Conservation (phyloP, 1,140 invertebrate species). For the Apis florea region DNA sequence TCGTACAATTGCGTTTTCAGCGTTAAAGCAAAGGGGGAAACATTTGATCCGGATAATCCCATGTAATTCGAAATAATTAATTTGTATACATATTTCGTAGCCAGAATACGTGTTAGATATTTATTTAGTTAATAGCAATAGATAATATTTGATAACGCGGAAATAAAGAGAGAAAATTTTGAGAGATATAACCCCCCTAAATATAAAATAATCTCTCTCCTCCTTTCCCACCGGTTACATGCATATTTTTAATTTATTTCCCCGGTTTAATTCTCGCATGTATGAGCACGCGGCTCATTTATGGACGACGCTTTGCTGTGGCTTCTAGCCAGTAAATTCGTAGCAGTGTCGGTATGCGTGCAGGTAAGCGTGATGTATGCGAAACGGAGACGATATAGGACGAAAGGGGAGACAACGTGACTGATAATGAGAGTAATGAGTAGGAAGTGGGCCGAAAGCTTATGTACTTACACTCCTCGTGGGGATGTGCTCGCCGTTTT, state of each 20-base stretch:
- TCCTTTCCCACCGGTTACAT: not conserved
- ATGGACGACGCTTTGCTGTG: slow-evolving; percentile 13
- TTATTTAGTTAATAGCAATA: too few species aligned
- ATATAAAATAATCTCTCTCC: not conserved
- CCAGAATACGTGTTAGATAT: too few species aligned
- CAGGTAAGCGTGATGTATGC: slow-evolving; percentile 8
- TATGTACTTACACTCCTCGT: slow-evolving; percentile 51
- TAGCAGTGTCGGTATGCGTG: not conserved
- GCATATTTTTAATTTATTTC: slow-evolving; percentile 29
- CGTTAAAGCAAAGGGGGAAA: not conserved
- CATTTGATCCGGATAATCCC: not conserved
- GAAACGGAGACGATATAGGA: slow-evolving; percentile 44
- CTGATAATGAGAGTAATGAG: slow-evolving; percentile 75
- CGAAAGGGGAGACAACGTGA: slow-evolving; percentile 59
- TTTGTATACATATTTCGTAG: not conserved
- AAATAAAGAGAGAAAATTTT: too few species aligned
- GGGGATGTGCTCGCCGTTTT: slow-evolving; percentile 34
- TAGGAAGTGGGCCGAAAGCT: slow-evolving; percentile 66
- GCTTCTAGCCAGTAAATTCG: slow-evolving; percentile 27
- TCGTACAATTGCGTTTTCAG: too few species aligned
- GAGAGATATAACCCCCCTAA: too few species aligned
- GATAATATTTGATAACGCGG: too few species aligned
- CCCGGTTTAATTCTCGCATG: not conserved
- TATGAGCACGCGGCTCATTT: slow-evolving; percentile 19
- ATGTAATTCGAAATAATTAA: too few species aligned